These are phyloP conservation scores for Trididemnum clinides DNA, from an alignment of 23 tunicate genomes.

Conservation along the genomic window DNA sequence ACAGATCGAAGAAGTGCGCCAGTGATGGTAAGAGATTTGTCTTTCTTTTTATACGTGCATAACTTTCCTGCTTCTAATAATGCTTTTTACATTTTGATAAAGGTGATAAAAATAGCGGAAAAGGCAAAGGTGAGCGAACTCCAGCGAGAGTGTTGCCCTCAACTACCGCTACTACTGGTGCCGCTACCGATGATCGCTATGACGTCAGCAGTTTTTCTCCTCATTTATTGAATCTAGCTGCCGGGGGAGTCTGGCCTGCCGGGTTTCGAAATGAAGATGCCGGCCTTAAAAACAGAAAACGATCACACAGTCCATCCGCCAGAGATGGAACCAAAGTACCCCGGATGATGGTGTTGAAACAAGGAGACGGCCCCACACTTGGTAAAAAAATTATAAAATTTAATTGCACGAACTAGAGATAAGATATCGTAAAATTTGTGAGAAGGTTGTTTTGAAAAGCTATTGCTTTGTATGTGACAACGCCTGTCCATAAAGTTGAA, in stretches of 20 bases:
- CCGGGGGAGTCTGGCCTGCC: conserved; percentile 29
- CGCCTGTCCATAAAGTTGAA: too few relatives aligned
- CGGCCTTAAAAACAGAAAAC: conserved; percentile 38
- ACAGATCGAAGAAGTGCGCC: conserved; percentile 62
- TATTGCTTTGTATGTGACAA: too few relatives aligned
- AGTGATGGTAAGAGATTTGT: conserved; percentile 76
- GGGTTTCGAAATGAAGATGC: background rate
- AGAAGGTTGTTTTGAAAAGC: too few relatives aligned
- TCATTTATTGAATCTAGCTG: conserved; percentile 47
- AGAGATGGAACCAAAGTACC: conserved; percentile 57
- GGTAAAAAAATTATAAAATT: too few relatives aligned
- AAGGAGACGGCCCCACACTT: conserved; percentile 90
- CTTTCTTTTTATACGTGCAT: too few relatives aligned
- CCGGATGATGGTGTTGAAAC: conserved; percentile 79
- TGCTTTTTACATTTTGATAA: too few relatives aligned
- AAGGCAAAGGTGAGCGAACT: background rate
- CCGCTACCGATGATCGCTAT: background rate
- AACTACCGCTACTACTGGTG: background rate
- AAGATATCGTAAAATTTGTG: too few relatives aligned
- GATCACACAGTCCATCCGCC: conserved; percentile 69
- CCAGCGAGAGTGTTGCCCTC: background rate
- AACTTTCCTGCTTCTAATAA: too few relatives aligned
- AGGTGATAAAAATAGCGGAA: background rate
- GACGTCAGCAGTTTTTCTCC: conserved; percentile 31
- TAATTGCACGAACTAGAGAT: too few relatives aligned